Evolutionary conservation across 2,888 invertebrate genomes (phyloP), one percentile per base, ranked within the genome.

Genomic region (Watsonalla binaria): DNA sequence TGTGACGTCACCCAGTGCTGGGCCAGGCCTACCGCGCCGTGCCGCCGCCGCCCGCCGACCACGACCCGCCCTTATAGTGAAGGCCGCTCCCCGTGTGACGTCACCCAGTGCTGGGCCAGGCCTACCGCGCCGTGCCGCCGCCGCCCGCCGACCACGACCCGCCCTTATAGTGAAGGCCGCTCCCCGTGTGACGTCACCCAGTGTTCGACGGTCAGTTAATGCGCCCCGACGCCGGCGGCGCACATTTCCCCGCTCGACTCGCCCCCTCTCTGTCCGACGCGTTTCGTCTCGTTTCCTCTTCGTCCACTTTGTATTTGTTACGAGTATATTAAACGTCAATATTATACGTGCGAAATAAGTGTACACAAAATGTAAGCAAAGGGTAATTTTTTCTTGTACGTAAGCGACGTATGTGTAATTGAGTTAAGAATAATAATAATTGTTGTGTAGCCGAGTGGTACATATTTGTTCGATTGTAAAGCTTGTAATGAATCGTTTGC

Each of bases 401-500:
- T 76, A 76, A 75, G 72, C 61, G 64, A 71, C 67, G 64, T 74
- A 72, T 76, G 61, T 68, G 72, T 73, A 60, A 62, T 53, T 56
- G 58, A 56, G 66, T 67, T 68, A 71, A 70, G 66, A 66, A 59
- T 5, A 11, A 42, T 68, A 63, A 67, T 64, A 56, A 60, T 66
- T 68, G 69, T 76, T 66, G 70, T 67, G 62, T 66, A 68, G 65
- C 55, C 56, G 58, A 57, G 56, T 58, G 60, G 59, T 63, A 62
- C 54, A 60, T 63, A 56, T 53, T 59, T 69, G 71, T 66, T 52
- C 60, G 79, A 75, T 65, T 56, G 60, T 74, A 69, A 68, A 52
- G 83, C 83, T 84, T 83, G 72, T 75, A 74, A 69, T 67, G 71
- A 69, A 76, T 79, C 60, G 70, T 78, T 80, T 77, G 82, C 81